phyloP scores from a whole-genome alignment of 1,140 invertebrate species.

The Leptopilina clavipes region DNA sequence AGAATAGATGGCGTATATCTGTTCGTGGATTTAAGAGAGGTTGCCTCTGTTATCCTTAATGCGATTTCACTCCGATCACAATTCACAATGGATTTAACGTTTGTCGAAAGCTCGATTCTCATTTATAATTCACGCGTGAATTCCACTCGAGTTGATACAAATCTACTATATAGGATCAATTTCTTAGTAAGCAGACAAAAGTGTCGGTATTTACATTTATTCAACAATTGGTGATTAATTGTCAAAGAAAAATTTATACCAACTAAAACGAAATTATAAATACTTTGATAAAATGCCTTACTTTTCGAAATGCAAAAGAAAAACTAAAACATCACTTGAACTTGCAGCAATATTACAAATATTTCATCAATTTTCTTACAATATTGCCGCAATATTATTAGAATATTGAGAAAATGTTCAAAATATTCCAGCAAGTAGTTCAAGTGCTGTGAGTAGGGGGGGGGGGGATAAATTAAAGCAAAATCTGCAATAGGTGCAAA shows the following conservation, averaged over 20 bases:
- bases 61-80: constrained; percentile 56
- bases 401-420: too few relatives aligned
- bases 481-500: too few relatives aligned
- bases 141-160: constrained; percentile 29
- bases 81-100: constrained; percentile 58
- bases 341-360: too few relatives aligned
- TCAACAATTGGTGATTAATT: background rate
- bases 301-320: too few relatives aligned
- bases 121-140: constrained; percentile 54
- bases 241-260: background rate
- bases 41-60: constrained; percentile 54
- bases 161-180: constrained; percentile 22
- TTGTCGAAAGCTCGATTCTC: constrained; percentile 51
- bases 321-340: too few relatives aligned
- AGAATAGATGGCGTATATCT: constrained; percentile 49
- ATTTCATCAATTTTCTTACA: too few relatives aligned
- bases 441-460: too few relatives aligned
- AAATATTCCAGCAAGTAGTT: too few relatives aligned
- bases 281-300: too few relatives aligned
- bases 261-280: too few relatives aligned
- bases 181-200: background rate
- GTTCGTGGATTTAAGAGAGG: constrained; percentile 43
- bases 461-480: too few relatives aligned
- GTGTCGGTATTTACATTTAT: background rate
- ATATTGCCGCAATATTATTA: too few relatives aligned